A percentile compares a stretch with the other conserved stretches of the same genome.
Evolutionary conservation across 2,797 vertebrate genomes (phyloP).

Genomic region (Malurus splendens): DNA sequence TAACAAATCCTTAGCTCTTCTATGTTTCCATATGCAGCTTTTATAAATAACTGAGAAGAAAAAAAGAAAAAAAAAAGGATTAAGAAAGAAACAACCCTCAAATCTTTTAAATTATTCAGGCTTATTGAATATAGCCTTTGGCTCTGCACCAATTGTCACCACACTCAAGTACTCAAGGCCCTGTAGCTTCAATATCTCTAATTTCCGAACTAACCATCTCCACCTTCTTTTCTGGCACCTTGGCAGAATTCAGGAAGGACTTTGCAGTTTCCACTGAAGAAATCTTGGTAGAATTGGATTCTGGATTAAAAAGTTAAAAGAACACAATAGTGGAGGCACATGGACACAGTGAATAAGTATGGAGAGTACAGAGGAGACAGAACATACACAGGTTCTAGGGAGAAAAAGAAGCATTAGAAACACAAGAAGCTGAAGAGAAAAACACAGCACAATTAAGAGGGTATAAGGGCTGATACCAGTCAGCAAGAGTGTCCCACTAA

Average conservation of each 20-base stretch:
- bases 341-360: rapidly evolving
- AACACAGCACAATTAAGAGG: not conserved
- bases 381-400: not conserved
- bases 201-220: not conserved
- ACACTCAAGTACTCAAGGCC: not conserved
- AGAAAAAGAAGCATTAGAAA: not conserved
- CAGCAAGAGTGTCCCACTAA: not conserved
- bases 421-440: not conserved
- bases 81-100: not conserved
- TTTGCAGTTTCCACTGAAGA: not conserved
- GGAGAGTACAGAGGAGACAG: not conserved
- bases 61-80: rapidly evolving
- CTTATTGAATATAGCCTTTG: not conserved
- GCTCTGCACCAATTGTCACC: not conserved
- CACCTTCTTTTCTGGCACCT: not conserved
- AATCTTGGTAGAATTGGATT: not conserved
- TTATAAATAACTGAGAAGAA: not conserved
- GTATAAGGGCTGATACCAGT: not conserved
- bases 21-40: not conserved
- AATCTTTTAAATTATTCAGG: not conserved
- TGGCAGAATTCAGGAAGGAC: not conserved
- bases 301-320: not conserved
- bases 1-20: not conserved
- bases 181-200: not conserved
- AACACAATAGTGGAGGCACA: not conserved